phyloP scores from a whole-genome alignment of 2,797 vertebrate species.

The Tadarida brasiliensis region DNA sequence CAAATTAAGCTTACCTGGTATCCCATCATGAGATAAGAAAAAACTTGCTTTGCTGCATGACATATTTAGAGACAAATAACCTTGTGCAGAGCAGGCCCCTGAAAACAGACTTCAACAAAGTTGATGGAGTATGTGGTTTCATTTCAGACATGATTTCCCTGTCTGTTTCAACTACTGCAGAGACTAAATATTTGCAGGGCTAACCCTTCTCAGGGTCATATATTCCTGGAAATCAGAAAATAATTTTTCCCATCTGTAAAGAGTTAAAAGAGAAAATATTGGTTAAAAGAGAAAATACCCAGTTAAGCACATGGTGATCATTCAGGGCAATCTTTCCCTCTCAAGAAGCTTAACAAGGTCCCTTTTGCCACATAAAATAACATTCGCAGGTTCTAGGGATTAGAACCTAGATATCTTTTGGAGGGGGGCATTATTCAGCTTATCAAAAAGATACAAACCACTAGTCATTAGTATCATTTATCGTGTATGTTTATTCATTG shows the following conservation, averaged over 20 bases:
- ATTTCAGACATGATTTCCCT: neutral
- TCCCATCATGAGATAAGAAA: neutral
- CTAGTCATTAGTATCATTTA: neutral
- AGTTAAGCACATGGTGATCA: neutral
- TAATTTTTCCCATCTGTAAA: neutral
- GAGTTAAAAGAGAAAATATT: neutral
- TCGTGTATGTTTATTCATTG: neutral
- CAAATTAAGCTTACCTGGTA: neutral
- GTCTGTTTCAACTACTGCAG: neutral
- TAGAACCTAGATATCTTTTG: neutral
- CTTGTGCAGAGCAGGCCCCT: neutral
- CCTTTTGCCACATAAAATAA: neutral
- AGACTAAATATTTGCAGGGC: neutral
- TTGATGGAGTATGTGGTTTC: neutral
- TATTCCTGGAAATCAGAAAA: neutral
- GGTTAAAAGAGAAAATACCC: slow-evolving; percentile 28
- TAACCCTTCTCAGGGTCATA: neutral
- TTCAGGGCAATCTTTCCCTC: neutral
- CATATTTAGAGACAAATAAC: neutral
- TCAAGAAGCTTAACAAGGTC: neutral
- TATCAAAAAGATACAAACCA: neutral
- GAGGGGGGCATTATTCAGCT: neutral
- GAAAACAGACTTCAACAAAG: neutral
- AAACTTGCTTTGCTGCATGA: neutral
- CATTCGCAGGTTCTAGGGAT: neutral